phyloP scores from a whole-genome alignment of 2,113 vertebrate species.

The Canis aureus region DNA sequence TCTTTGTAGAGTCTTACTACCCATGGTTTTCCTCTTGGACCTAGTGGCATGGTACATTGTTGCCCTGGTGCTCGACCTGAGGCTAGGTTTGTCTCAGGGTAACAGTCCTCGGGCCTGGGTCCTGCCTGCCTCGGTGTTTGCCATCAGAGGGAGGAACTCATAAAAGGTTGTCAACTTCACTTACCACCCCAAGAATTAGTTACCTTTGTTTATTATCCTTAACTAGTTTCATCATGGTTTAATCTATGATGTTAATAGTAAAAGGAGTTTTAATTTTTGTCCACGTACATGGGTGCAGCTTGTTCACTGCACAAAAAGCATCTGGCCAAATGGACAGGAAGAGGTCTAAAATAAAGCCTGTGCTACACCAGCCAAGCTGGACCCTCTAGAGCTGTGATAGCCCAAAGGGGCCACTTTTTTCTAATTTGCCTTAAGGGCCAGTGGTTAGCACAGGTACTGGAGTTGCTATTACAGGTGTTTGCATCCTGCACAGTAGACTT shows the following conservation, averaged over 20 bases:
- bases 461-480: not conserved
- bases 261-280: not conserved
- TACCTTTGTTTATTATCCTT: not conserved
- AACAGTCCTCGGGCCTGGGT: not conserved
- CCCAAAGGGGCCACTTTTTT: not conserved
- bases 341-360: not conserved
- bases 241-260: not conserved
- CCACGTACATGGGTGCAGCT: not conserved
- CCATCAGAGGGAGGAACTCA: not conserved
- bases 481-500: not conserved
- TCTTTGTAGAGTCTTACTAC: not conserved
- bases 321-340: not conserved
- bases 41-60: fast-evolving
- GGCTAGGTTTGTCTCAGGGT: not conserved
- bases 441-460: not conserved
- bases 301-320: not conserved
- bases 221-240: not conserved
- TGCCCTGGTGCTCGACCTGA: not conserved
- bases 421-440: no score
- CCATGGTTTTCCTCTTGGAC: not conserved
- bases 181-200: not conserved
- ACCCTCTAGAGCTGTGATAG: not conserved
- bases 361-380: fast-evolving
- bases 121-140: not conserved
- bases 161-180: not conserved